These are phyloP conservation scores for Hoplodrina blanda DNA, from an alignment of 2,888 invertebrate species.

Conservation along the genomic window DNA sequence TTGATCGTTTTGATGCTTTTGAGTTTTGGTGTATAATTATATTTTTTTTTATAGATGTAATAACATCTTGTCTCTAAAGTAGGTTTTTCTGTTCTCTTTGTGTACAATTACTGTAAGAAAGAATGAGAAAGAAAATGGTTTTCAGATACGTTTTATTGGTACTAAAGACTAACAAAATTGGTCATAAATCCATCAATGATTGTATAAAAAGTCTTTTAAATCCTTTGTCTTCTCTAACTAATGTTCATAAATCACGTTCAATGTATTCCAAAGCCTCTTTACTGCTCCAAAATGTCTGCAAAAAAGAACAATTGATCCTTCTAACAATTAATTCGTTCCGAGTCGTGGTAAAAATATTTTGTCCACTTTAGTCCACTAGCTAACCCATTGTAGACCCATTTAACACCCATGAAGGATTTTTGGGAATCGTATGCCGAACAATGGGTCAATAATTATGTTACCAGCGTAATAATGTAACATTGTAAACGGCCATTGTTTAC, in stretches of 20 bases:
- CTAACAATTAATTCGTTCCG: constrained; percentile 82
- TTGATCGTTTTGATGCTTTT: constrained; percentile 31
- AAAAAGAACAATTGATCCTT: constrained; percentile 61
- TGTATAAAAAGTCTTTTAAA: constrained; percentile 33
- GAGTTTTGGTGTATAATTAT: constrained; percentile 4
- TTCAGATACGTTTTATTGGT: neutral
- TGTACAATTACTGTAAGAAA: neutral
- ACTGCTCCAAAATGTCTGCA: constrained; percentile 34
- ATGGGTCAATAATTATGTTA: constrained; percentile 86
- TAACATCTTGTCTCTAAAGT: neutral
- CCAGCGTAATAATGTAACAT: constrained; percentile 85
- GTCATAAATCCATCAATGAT: constrained; percentile 50
- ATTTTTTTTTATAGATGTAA: neutral
- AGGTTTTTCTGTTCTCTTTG: neutral
- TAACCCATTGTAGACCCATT: constrained; percentile 74
- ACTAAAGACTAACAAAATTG: constrained; percentile 12
- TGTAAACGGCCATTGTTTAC: constrained; percentile 87
- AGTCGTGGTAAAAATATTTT: constrained; percentile 88
- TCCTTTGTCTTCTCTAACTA: constrained; percentile 50
- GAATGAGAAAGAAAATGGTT: neutral
- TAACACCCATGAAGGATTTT: constrained; percentile 83
- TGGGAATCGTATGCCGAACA: constrained; percentile 79
- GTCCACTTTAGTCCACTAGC: constrained; percentile 77
- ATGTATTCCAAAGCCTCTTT: constrained; percentile 26
- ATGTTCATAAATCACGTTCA: constrained; percentile 56